A percentile compares a stretch with the other conserved stretches of the same genome.
Conservation (phyloP, 2,888 invertebrate species). For the Tupiocoris notatus region DNA sequence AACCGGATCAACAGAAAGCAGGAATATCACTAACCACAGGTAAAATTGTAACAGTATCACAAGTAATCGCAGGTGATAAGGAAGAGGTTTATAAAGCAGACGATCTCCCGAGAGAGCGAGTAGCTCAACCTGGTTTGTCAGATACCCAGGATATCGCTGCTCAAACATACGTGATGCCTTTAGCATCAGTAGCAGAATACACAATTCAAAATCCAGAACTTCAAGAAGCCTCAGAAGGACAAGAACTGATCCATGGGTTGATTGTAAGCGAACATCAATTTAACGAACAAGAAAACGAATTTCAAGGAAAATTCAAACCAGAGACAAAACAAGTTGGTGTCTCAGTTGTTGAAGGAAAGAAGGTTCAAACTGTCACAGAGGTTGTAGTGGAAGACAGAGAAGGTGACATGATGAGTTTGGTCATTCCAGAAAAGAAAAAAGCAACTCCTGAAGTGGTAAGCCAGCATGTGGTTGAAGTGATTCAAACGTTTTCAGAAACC, state of each 20-base stretch:
- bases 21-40: conserved; percentile 53
- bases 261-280: conserved; percentile 52
- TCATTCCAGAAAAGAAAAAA: conserved; percentile 55
- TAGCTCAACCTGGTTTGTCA: conserved; percentile 46
- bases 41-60: conserved; percentile 61
- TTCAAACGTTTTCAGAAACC: conserved; percentile 54
- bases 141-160: conserved; percentile 56
- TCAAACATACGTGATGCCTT: conserved; percentile 55
- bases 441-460: conserved; percentile 51
- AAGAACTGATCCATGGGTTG: conserved; percentile 51
- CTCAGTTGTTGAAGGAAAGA: conserved; percentile 54
- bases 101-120: conserved; percentile 48
- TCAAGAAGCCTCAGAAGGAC: conserved; percentile 50
- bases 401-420: conserved; percentile 53
- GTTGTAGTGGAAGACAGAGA: conserved; percentile 56
- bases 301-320: conserved; percentile 53
- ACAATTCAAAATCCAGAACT: conserved; percentile 46
- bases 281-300: conserved; percentile 53
- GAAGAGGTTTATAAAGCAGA: conserved; percentile 54
- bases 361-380: conserved; percentile 49
- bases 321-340: conserved; percentile 55
- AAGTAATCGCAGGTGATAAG: conserved; percentile 59
- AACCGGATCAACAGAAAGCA: conserved; percentile 47
- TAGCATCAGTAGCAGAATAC: conserved; percentile 54
- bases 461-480: conserved; percentile 56